Conservation (phyloP, 2,113 vertebrate species). For the Emberiza fucata region DNA sequence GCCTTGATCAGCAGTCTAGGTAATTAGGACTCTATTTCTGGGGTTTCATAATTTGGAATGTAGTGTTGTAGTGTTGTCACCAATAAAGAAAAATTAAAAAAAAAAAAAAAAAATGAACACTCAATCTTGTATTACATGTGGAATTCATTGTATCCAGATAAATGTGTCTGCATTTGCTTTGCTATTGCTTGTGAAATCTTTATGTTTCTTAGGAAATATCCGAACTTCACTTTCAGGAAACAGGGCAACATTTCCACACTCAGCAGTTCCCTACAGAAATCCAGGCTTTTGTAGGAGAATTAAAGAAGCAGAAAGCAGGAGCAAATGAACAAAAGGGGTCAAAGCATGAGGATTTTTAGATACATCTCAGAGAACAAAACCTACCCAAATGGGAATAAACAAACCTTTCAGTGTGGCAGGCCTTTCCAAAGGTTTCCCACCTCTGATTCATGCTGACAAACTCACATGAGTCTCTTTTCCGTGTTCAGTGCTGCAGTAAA, state of each 20-base stretch:
- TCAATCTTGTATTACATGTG: not conserved
- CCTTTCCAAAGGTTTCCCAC: not conserved
- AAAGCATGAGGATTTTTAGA: not conserved
- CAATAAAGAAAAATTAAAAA: not conserved
- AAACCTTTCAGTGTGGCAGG: not conserved
- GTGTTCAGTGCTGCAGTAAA: not conserved
- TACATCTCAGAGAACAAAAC: not conserved
- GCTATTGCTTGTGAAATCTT: not conserved
- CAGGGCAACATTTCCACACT: not conserved
- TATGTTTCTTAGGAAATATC: not conserved
- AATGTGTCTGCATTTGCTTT: not conserved
- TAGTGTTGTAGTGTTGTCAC: not conserved
- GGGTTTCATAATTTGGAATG: not conserved
- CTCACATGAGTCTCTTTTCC: not conserved
- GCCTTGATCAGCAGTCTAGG: conserved; percentile 40
- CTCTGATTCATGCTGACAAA: not conserved
- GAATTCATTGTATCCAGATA: not conserved
- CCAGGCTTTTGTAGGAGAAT: not conserved
- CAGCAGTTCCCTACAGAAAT: not conserved
- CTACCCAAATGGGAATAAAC: not conserved
- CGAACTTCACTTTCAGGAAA: not conserved
- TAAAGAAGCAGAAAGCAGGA: not conserved
- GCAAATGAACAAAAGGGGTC: not conserved
- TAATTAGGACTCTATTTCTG: conserved; percentile 28
- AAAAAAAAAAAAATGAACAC: not conserved